Conservation (phyloP, 1,140 invertebrate genomes). For the Eriocheir sinensis region DNA sequence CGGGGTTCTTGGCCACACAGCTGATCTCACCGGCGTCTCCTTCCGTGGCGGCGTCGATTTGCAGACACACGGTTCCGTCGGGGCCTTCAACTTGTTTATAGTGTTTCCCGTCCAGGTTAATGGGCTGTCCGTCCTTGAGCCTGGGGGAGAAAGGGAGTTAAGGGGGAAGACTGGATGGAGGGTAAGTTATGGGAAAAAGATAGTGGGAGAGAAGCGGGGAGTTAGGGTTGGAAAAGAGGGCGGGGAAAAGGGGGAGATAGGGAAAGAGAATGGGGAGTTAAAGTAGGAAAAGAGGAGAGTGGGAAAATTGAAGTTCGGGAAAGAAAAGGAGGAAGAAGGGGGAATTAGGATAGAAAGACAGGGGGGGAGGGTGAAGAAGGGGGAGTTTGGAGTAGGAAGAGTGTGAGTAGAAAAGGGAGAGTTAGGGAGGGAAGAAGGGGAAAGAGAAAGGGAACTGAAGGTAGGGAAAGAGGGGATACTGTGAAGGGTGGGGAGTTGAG, state of each 20-base stretch:
- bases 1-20: constrained; percentile 86
- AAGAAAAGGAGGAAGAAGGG: neutral
- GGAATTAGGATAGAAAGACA: neutral
- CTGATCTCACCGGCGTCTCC: constrained; percentile 85
- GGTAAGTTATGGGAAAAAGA: too few species aligned
- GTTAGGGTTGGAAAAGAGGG: neutral
- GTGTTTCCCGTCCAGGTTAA: constrained; percentile 75
- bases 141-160: constrained; percentile 54
- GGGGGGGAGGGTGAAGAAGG: neutral
- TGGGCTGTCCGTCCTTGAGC: constrained; percentile 81
- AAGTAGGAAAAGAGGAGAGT: neutral
- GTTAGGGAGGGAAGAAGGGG: neutral
- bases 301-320: neutral
- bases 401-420: constrained; percentile 33
- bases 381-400: neutral
- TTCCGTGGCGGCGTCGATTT: constrained; percentile 84
- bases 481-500: neutral
- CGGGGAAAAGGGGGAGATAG: neutral
- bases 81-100: constrained; percentile 77
- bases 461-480: neutral
- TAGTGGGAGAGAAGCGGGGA: neutral
- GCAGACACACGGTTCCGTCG: constrained; percentile 82
- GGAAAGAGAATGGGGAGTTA: neutral
- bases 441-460: neutral
- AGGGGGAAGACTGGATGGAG: neutral